A percentile compares a stretch with the other conserved stretches of the same genome.
Conservation (phyloP, 1,140 invertebrate genomes). For the Drosophila ercepeae region DNA sequence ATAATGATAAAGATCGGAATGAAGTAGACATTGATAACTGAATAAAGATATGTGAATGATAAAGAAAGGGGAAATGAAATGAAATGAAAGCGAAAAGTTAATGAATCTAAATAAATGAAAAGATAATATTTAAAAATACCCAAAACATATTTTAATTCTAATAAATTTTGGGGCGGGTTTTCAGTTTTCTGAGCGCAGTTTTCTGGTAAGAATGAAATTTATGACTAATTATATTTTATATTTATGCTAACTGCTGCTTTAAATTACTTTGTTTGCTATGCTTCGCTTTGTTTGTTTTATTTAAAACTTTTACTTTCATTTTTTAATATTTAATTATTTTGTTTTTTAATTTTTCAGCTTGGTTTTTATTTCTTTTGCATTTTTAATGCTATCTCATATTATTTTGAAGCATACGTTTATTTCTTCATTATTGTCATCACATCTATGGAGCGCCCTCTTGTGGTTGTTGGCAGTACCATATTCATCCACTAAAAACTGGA, state of each 20-base stretch:
- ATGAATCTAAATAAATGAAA: slow-evolving; percentile 51
- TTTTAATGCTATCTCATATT: too few species aligned
- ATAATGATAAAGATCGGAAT: slow-evolving; percentile 2
- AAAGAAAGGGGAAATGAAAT: slow-evolving; percentile 21
- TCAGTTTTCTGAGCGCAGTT: too few species aligned
- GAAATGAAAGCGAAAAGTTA: slow-evolving; percentile 43
- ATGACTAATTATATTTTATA: too few species aligned
- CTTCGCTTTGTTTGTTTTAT: too few species aligned
- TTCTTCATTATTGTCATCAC: not conserved
- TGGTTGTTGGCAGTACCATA: not conserved
- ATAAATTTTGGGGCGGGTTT: not conserved
- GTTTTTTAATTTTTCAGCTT: too few species aligned
- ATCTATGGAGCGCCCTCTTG: not conserved
- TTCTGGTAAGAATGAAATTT: too few species aligned
- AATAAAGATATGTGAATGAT: slow-evolving; percentile 15
- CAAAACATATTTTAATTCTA: not conserved
- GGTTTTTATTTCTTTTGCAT: too few species aligned
- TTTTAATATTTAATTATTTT: not conserved
- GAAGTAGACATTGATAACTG: slow-evolving; percentile 6
- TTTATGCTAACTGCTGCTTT: too few species aligned
- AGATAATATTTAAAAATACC: slow-evolving; percentile 49
- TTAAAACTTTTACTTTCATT: not conserved
- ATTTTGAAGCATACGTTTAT: too few species aligned
- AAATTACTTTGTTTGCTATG: too few species aligned
- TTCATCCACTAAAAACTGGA: too few species aligned